A percentile compares a stretch with the other conserved stretches of the same genome.
These are phyloP conservation scores for Percina caprodes DNA, from an alignment of 2,113 vertebrate species.

Conservation along the genomic window DNA sequence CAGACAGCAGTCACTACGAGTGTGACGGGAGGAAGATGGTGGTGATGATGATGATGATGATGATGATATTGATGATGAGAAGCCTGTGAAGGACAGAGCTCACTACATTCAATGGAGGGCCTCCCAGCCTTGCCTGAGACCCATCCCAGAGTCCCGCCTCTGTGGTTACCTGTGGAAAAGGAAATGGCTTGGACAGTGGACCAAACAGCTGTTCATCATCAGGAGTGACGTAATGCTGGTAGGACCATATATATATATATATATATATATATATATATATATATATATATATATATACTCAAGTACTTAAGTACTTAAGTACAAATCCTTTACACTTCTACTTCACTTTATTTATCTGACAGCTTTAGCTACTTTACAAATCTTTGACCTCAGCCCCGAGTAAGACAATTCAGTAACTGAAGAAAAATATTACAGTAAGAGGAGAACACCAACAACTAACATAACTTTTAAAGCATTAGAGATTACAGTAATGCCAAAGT, in stretches of 20 bases:
- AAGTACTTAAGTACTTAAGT: too few species aligned
- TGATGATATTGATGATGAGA: conserved; percentile 77
- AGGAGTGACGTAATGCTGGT: conserved; percentile 81
- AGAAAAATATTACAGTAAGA: not conserved
- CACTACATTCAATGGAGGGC: conserved; percentile 82
- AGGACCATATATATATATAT: not conserved
- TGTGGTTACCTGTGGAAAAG: conserved; percentile 90
- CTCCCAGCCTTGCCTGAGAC: conserved; percentile 73
- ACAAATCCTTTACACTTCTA: not conserved
- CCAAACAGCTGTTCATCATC: conserved; percentile 88
- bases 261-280: too few species aligned
- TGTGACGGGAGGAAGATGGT: conserved; percentile 85
- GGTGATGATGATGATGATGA: conserved; percentile 66
- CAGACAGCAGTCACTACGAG: conserved; percentile 89
- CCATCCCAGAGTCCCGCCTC: conserved; percentile 83
- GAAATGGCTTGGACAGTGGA: conserved; percentile 89
- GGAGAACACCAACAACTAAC: not conserved
- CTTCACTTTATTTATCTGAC: too few species aligned
- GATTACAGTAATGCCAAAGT: too few species aligned
- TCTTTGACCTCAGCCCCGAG: not conserved
- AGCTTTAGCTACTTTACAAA: too few species aligned
- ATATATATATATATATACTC: too few species aligned
- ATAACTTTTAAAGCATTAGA: not conserved
- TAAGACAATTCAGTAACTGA: not conserved
- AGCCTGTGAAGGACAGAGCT: conserved; percentile 81